Percentiles rank a stretch among this genome's conserved stretches.
Evolutionary conservation across 1,140 invertebrate genomes (phyloP).

Genomic region (Aphis craccivora): DNA sequence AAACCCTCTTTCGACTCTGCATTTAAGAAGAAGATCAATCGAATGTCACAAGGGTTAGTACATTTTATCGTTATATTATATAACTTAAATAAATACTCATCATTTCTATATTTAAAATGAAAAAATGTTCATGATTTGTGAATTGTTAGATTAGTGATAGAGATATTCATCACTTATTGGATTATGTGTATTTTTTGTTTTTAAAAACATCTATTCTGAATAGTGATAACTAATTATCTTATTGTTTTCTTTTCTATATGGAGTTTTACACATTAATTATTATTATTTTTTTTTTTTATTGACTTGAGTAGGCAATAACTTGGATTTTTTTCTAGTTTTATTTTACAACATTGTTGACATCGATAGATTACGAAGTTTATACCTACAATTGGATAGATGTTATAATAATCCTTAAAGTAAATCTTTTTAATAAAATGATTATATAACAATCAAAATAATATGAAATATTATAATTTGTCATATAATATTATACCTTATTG

Average conservation of each 20-base stretch:
- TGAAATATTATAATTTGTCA: neutral
- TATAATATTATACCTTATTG: neutral
- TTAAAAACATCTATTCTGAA: neutral
- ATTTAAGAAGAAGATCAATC: constrained; percentile 63
- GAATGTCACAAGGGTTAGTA: constrained; percentile 40
- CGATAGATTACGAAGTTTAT: neutral
- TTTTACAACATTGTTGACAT: neutral
- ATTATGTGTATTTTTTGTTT: neutral
- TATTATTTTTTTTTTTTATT: neutral
- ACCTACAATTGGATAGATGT: neutral
- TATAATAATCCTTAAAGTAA: neutral
- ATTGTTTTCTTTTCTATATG: neutral
- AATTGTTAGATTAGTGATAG: neutral
- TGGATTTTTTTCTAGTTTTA: neutral
- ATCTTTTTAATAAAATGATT: no score
- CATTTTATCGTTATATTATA: neutral
- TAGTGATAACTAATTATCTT: neutral
- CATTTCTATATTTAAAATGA: neutral
- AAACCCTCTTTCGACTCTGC: constrained; percentile 63
- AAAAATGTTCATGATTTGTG: neutral
- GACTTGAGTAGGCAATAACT: neutral
- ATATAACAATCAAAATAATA: neutral
- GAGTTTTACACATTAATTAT: no score
- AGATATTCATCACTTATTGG: neutral
- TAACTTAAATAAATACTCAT: neutral